Conservation (phyloP, 2,113 vertebrate genomes). For the Catharus fuscescens region DNA sequence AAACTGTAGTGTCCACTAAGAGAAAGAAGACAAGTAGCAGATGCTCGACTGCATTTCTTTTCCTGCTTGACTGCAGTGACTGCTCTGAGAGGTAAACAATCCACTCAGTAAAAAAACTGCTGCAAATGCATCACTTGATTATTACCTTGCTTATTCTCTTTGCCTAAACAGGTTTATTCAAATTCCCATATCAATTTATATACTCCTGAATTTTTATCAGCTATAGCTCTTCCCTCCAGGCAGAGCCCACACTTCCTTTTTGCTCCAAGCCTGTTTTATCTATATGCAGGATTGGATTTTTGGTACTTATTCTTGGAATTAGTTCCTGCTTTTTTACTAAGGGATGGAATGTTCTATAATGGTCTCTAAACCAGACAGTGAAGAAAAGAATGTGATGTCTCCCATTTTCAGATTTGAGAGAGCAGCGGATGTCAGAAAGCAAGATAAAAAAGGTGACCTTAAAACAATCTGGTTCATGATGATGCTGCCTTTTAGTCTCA, state of each 20-base stretch:
- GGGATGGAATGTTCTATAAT: not conserved
- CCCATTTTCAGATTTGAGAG: not conserved
- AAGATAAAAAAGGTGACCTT: not conserved
- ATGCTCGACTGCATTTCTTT: not conserved
- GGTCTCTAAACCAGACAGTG: not conserved
- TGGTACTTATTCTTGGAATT: not conserved
- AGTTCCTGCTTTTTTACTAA: not conserved
- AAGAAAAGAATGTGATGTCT: not conserved
- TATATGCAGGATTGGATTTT: not conserved
- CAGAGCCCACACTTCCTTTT: not conserved
- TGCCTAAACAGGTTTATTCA: not conserved
- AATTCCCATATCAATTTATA: not conserved
- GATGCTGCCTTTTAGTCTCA: not conserved
- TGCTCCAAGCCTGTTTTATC: not conserved
- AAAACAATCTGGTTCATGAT: not conserved
- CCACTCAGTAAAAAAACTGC: not conserved
- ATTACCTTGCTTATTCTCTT: constrained; percentile 1
- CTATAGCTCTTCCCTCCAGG: not conserved
- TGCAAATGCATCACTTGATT: not conserved
- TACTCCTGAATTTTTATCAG: not conserved
- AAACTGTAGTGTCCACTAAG: not conserved
- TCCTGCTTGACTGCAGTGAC: not conserved
- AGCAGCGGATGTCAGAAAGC: not conserved
- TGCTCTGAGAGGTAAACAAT: constrained; percentile 7
- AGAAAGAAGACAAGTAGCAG: not conserved